A percentile compares a stretch with the other conserved stretches of the same genome.
Evolutionary conservation across 2,797 vertebrate genomes (phyloP).

Genomic region (Lycodopsis pacificus): DNA sequence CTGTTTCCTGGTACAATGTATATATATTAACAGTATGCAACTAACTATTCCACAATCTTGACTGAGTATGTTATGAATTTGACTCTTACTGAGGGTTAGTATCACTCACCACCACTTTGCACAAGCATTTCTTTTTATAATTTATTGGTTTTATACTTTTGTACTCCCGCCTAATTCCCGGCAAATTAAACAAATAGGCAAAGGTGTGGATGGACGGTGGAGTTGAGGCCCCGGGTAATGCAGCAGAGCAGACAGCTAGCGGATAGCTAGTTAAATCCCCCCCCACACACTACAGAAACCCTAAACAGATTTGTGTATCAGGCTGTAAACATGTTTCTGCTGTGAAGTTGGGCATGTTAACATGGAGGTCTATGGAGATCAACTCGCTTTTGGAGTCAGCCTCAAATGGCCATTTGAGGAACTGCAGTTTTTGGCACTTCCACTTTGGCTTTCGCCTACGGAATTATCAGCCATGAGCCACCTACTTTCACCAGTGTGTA

Average conservation of each 20-base stretch:
- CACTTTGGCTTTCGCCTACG: background rate
- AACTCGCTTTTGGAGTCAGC: too few relatives aligned
- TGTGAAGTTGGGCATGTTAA: background rate
- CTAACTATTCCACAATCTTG: background rate
- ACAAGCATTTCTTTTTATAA: background rate
- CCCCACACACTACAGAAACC: too few relatives aligned
- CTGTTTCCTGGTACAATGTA: background rate
- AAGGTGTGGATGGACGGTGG: too few relatives aligned
- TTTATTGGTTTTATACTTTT: background rate
- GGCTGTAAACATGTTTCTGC: too few relatives aligned
- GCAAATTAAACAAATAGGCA: too few relatives aligned
- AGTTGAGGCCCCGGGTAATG: too few relatives aligned
- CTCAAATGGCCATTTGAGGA: background rate
- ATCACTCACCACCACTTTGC: background rate
- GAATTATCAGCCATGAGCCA: background rate
- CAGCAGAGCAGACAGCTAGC: too few relatives aligned
- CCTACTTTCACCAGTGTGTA: constrained; percentile 15
- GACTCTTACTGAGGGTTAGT: background rate
- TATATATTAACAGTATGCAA: background rate
- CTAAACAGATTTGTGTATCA: too few relatives aligned
- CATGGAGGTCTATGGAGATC: background rate
- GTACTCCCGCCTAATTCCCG: too few relatives aligned
- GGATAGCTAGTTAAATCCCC: too few relatives aligned
- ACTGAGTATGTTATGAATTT: background rate
- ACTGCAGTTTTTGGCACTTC: background rate